A percentile compares a stretch with the other conserved stretches of the same genome.
Conservation (phyloP, 2,888 invertebrate species). For the Noctua janthe region DNA sequence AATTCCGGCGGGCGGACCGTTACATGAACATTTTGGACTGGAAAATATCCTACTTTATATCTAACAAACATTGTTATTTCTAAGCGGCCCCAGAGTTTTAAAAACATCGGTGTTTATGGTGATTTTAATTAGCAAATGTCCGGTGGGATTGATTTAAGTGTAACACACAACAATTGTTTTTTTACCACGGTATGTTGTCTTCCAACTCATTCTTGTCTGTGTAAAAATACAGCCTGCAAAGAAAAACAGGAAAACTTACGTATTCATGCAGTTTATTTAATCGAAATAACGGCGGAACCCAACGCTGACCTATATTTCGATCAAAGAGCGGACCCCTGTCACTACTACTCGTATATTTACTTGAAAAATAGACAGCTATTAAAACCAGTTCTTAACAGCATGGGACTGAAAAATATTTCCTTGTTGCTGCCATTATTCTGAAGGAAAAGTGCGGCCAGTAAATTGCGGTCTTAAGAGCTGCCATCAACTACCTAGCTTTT, state of each 20-base stretch:
- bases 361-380: conserved; percentile 64
- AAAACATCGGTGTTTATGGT: conserved; percentile 33
- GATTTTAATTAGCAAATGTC: conserved; percentile 16
- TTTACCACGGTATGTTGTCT: not conserved
- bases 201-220: not conserved
- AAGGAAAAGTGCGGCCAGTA: conserved; percentile 60
- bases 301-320: conserved; percentile 67
- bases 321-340: conserved; percentile 61
- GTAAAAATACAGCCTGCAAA: conserved; percentile 19
- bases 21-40: conserved; percentile 75
- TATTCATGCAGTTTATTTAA: conserved; percentile 54
- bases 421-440: conserved; percentile 54
- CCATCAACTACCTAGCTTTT: conserved; percentile 57
- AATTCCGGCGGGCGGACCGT: conserved; percentile 75
- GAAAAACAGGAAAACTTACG: conserved; percentile 25
- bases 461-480: conserved; percentile 60
- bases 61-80: conserved; percentile 53
- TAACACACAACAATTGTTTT: not conserved
- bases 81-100: conserved; percentile 35
- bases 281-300: conserved; percentile 60
- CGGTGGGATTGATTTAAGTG: conserved; percentile 4
- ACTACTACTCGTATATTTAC: conserved; percentile 58
- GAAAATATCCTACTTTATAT: conserved; percentile 65
- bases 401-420: conserved; percentile 59
- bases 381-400: conserved; percentile 58